Evolutionary conservation across 2,797 vertebrate species (phyloP).

Genomic region (Paguma larvata): DNA sequence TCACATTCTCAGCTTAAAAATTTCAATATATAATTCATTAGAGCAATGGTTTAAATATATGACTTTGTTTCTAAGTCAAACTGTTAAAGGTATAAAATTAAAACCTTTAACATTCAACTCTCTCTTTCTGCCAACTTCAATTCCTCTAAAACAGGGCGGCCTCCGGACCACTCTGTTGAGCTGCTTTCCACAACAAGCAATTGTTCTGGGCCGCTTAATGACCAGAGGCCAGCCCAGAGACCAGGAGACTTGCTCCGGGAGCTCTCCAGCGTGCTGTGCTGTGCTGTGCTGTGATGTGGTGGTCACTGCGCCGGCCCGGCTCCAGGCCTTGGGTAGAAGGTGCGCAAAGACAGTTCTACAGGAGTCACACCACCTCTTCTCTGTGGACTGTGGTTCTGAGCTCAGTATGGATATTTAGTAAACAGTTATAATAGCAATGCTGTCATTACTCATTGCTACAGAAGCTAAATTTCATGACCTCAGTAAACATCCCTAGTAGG

Average conservation of each 20-base stretch:
- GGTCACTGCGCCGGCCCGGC: neutral
- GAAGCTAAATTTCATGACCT: neutral
- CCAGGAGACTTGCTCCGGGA: fast-evolving
- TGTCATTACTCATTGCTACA: neutral
- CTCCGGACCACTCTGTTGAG: neutral
- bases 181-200: neutral
- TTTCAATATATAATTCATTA: constrained; percentile 1
- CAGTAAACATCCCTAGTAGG: neutral
- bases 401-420: neutral
- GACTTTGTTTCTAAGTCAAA: neutral
- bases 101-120: neutral
- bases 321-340: neutral
- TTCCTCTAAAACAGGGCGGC: neutral
- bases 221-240: neutral
- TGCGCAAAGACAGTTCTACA: neutral
- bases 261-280: neutral
- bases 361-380: neutral
- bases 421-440: neutral
- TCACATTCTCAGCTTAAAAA: constrained; percentile 66
- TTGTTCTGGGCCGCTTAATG: neutral
- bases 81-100: neutral
- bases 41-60: constrained; percentile 47
- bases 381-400: neutral
- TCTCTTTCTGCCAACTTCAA: constrained; percentile 5
- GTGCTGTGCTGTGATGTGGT: neutral